Evolutionary conservation across 2,888 invertebrate genomes (phyloP), one percentile per base, ranked within the genome.

Genomic region (Cenopis cana): DNA sequence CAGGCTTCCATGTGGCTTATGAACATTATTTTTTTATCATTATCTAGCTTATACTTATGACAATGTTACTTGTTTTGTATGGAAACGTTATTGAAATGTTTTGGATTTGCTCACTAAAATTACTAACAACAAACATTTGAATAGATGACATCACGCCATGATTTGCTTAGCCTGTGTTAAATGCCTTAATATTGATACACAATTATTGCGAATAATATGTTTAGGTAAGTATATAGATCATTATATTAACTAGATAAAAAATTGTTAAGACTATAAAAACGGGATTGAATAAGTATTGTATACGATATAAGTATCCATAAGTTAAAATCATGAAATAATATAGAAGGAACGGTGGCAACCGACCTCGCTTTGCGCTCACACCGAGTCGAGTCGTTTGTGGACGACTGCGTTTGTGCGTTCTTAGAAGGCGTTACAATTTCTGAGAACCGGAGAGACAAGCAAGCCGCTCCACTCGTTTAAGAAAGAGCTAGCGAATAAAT

Each of bases 401-500:
- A 87, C 87, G 87, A 83, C 85, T 86, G 86, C 85, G 87, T 89
- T 86, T 84, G 87, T 89, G 85, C 87, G 87, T 93, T 93, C 94
- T 84, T 84, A 93, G 93, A 94, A 94, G 92, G 92, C 93, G 90
- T 93, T 91, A 93, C 89, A 91, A 89, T 90, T 94, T 94, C 93
- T 86, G 84, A 93, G 91, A 93, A 93, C 82, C 85, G 86, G 88
- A n/a, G 24, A 88, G 91, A 91, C 92, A 91, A 89, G 87, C 88
- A 85, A 90, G 84, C 87, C 85, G 86, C 86, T 87, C 84, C 79
- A 82, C 83, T 87, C 85, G 85, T 86, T 86, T 85, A 82, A 79
- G 86, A 88, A 86, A 85, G 85, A 85, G 81, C 85, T 81, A 87
- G 88, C 87, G 89, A 90, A 90, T 89, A 89, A 88, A 82, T 86